Percentiles rank a stretch among this genome's conserved stretches.
Evolutionary conservation across 2,888 invertebrate genomes (phyloP).

Genomic region (Allophyes oxyacanthae): DNA sequence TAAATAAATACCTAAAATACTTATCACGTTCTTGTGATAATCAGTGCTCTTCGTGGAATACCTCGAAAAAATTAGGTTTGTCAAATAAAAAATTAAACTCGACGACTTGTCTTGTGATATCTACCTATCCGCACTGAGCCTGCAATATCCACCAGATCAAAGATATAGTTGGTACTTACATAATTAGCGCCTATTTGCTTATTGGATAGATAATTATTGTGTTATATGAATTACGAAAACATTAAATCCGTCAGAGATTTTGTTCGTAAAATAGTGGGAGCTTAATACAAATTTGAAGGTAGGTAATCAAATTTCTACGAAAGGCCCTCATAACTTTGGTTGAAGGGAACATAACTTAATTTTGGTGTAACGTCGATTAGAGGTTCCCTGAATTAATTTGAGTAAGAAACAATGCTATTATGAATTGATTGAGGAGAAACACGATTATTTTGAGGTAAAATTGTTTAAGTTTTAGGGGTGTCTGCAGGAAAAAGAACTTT

Average conservation of each 20-base stretch:
- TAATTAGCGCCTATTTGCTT: no score
- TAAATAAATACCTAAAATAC: no score
- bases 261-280: slow-evolving; percentile 17
- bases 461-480: slow-evolving; percentile 26
- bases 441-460: slow-evolving; percentile 47
- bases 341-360: slow-evolving; percentile 52
- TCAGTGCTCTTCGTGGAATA: no score
- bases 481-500: background rate
- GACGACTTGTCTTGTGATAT: no score
- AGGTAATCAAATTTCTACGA: slow-evolving; percentile 33
- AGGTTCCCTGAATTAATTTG: slow-evolving; percentile 49
- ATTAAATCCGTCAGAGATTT: slow-evolving; percentile 17
- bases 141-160: no score
- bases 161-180: no score
- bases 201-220: no score
- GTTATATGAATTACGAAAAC: no score
- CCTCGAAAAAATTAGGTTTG: no score
- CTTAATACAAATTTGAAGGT: slow-evolving; percentile 26
- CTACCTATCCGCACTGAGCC: no score
- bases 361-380: slow-evolving; percentile 56
- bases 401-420: slow-evolving; percentile 44
- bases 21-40: no score
- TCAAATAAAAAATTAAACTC: no score
- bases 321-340: slow-evolving; percentile 31
- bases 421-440: slow-evolving; percentile 49